Evolutionary conservation across 2,113 vertebrate species (phyloP).

Genomic region (Cnemophilus loriae): DNA sequence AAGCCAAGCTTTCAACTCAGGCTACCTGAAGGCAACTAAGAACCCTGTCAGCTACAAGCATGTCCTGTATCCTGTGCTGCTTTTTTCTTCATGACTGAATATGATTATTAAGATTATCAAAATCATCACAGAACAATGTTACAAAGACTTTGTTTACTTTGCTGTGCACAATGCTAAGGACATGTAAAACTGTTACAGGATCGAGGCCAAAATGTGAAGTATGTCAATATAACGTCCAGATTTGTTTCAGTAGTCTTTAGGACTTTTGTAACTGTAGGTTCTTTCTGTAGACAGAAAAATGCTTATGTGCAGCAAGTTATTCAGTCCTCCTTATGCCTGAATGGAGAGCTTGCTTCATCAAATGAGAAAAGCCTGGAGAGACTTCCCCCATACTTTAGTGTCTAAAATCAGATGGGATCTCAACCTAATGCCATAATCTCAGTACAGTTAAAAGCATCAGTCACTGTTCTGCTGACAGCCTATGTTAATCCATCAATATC

Average conservation of each 20-base stretch:
- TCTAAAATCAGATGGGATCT: background rate
- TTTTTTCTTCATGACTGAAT: background rate
- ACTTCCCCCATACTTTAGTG: background rate
- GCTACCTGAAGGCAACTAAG: background rate
- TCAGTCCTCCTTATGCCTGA: background rate
- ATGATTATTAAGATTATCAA: background rate
- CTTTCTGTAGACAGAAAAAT: background rate
- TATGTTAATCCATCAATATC: background rate
- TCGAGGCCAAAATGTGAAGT: background rate
- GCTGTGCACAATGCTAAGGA: background rate
- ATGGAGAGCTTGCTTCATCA: background rate
- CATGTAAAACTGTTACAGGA: background rate
- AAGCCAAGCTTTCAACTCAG: background rate
- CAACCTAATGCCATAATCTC: background rate
- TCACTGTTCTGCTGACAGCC: background rate
- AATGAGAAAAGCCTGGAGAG: background rate
- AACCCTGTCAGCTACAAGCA: background rate
- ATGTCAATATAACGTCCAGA: background rate
- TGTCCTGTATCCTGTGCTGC: background rate
- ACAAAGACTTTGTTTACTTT: background rate
- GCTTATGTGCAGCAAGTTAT: background rate
- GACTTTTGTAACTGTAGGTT: background rate
- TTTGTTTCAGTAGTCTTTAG: background rate
- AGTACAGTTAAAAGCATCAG: background rate
- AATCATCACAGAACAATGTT: background rate